These are phyloP conservation scores for Puntigrus tetrazona DNA, from an alignment of 2,113 vertebrate species.

Conservation along the genomic window DNA sequence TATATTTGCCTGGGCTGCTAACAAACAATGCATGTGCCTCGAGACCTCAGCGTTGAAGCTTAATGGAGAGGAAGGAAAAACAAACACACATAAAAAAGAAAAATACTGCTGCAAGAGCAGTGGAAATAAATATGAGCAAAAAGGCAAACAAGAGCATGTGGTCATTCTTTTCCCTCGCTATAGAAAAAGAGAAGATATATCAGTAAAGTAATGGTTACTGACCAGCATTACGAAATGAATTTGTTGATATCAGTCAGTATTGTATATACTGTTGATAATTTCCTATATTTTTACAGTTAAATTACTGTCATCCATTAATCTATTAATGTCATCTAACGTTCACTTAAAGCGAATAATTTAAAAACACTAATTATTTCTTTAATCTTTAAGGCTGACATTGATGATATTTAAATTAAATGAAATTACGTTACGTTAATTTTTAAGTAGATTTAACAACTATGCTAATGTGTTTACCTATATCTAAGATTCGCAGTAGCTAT, in stretches of 20 bases:
- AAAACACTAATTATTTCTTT: background rate
- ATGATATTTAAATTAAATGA: too few relatives aligned
- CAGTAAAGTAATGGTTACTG: background rate
- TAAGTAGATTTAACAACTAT: too few relatives aligned
- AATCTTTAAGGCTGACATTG: background rate
- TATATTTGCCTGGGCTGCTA: conserved; percentile 31
- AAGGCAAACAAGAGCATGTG: background rate
- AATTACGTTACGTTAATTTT: too few relatives aligned
- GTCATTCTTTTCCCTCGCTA: background rate
- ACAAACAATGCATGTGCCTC: conserved; percentile 28
- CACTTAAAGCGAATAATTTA: background rate
- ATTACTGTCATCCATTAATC: too few relatives aligned
- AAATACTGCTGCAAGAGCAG: conserved; percentile 1
- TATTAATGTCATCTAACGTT: background rate
- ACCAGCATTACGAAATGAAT: background rate
- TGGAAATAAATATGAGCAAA: conserved; percentile 9
- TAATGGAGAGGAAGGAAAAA: conserved; percentile 52
- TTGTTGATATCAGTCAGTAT: background rate
- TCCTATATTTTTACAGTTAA: background rate
- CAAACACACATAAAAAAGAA: conserved; percentile 33
- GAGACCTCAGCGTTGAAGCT: conserved; percentile 16
- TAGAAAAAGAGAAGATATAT: background rate
- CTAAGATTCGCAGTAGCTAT: background rate
- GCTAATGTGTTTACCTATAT: background rate
- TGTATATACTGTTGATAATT: background rate